A percentile compares a stretch with the other conserved stretches of the same genome.
Evolutionary conservation across 37 sponge, comb jelly and placozoan species (phyloP).

Genomic region (Beroe ovata): DNA sequence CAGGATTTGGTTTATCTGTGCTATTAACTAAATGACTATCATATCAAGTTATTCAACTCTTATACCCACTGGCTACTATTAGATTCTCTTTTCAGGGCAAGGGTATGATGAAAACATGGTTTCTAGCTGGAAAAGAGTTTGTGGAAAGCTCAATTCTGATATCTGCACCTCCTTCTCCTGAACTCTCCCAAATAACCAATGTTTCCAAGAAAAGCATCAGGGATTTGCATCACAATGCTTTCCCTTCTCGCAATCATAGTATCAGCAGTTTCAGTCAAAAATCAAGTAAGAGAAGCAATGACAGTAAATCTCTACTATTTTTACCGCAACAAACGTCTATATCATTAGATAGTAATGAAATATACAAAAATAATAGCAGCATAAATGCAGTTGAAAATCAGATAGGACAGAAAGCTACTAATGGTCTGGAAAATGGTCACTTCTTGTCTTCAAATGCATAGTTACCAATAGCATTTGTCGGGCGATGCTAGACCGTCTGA

Average conservation of each 20-base stretch:
- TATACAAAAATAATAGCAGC: not conserved
- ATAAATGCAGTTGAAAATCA: too few species aligned
- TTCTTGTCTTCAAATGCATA: too few species aligned
- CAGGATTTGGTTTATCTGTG: too few species aligned
- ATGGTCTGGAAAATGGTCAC: too few species aligned
- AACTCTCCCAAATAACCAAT: not conserved
- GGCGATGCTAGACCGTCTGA: too few species aligned
- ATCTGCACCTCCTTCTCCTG: not conserved
- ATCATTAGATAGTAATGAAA: not conserved
- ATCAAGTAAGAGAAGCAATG: not conserved
- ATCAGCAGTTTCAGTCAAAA: not conserved
- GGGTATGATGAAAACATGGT: conserved; percentile 77
- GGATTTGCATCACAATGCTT: not conserved
- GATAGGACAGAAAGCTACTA: too few species aligned
- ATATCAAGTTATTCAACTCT: too few species aligned
- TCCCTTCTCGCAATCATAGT: too few species aligned
- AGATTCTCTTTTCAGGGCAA: conserved; percentile 70
- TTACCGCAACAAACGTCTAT: not conserved
- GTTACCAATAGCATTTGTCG: too few species aligned
- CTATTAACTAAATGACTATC: not conserved
- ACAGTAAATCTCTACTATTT: not conserved
- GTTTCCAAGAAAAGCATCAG: not conserved
- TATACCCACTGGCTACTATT: too few species aligned
- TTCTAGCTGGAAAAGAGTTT: conserved; percentile 68
- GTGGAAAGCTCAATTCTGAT: not conserved